Evolutionary conservation across 2,888 invertebrate species (phyloP), one percentile per base, ranked within the genome.

Genomic region (Ormyrus labotus): DNA sequence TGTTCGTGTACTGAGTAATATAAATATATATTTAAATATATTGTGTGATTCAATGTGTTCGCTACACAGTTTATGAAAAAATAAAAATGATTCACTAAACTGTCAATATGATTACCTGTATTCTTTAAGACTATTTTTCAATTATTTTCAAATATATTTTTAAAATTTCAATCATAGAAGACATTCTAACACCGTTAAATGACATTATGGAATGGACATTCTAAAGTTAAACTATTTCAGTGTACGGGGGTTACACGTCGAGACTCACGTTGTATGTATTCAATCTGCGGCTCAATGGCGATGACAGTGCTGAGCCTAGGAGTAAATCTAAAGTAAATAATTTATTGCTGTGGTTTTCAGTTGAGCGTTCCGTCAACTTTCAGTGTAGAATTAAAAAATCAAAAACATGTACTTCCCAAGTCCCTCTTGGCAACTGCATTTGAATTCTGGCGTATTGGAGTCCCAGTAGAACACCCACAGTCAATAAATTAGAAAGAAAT

Each of bases 1-100:
- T 83, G 78, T 82, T 86, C 83, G 80, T 84, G 82, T 84, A 84
- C 83, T 83, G 82, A 83, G 81, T 84, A 85, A 82, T 83, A 83
- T 83, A 81, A 72, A 84, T 80, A 83, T 82, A 80, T 61, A 78
- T 73, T 60, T 75, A 80, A 83, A 82, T 80, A 83, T 82, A 83
- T 82, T 84, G 83, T 85, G 84, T 84, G 83, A 84, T 84, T 84
- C 83, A 70, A 83, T 85, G 83, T 85, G 83, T 85, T 85, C 82
- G 82, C 82, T 84, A 78, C 78, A 81, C 80, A 72, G 67, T 73
- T 69, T 60, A 82, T 82, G 72, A 79, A 77, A 81, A 82, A 84
- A 84, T 84, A 83, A 84, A 84, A 83, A 67, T 83, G 81, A 82
- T 84, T 83, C 83, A 83, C 64, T 81, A 76, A 82, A 80, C 81